Evolutionary conservation across 53 echinoderm and acorn worm species (phyloP), one percentile per base, ranked within the genome.

Genomic region (Henricia sp.): DNA sequence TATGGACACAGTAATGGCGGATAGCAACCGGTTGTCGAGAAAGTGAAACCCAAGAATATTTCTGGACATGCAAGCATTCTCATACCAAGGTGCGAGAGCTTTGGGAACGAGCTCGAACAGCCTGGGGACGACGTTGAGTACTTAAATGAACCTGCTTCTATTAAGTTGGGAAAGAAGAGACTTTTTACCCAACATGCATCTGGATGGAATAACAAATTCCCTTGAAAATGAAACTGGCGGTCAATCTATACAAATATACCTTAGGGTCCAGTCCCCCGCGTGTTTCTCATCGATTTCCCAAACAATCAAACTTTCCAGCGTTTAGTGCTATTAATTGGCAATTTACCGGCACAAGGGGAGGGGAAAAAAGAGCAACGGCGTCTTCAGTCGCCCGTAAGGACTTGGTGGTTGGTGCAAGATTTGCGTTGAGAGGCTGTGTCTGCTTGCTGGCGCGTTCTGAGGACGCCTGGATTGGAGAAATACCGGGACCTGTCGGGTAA

Each of bases 261-360:
- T 80, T 62, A 20, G 63, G 62, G 80, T 62, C 63, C 32, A 28
- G 62, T 43, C 62, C 32, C 80, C 50, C 46, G 80, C 62, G 80
- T 30, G 28, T 64, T 63, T 62, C 27, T 48, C 60, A 80, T 80
- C 80, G 80, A 80, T 80, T 80, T 64, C 40, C 32, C 64, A 64
- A 43, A 80, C 80, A 62, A 62, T 80, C 44, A 73, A 80, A 64
- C 80, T 64, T 64, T 62, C 80, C 56, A 57, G 46, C 80, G 64
- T 80, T 80, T 80, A 80, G 62, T 29, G 80, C 80, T 48, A 64
- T 80, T 80, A 80, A 80, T 80, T 80, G 80, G 80, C 64, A 62
- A 50, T 80, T 80, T 80, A 80, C 63, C 80, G 80, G 60, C 41
- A 39, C 27, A 39, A 28, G 42, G 60, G 58, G 75, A 37, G 29